Evolutionary conservation across 2,797 vertebrate species (phyloP).

Genomic region (Manis crassicaudata): DNA sequence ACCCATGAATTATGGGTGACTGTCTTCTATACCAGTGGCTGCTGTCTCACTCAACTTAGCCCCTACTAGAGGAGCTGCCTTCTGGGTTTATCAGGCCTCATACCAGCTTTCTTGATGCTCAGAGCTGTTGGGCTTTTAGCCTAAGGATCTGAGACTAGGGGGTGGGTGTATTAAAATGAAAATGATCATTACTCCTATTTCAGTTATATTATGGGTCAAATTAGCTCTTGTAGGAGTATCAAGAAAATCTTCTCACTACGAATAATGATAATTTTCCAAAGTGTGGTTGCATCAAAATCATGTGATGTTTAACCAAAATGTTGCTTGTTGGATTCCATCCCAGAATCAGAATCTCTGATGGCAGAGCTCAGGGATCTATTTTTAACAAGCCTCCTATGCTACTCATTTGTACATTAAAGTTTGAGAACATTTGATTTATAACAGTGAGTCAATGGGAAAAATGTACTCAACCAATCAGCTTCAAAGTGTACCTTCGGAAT

Average conservation of each 20-base stretch:
- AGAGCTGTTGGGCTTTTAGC: not conserved
- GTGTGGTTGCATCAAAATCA: not conserved
- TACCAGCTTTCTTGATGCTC: not conserved
- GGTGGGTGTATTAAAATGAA: not conserved
- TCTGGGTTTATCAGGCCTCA: not conserved
- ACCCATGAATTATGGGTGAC: not conserved
- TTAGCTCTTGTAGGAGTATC: not conserved
- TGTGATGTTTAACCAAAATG: conserved; percentile 45
- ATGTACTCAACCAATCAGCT: not conserved
- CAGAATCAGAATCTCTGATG: conserved; percentile 35
- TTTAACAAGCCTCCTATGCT: conserved; percentile 31
- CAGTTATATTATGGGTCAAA: not conserved
- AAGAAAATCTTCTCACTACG: not conserved
- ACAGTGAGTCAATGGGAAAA: conserved; percentile 23
- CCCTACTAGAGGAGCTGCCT: not conserved
- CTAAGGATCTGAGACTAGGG: not conserved
- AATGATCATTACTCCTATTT: not conserved
- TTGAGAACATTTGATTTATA: conserved; percentile 40
- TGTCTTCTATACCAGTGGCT: not conserved
- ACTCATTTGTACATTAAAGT: not conserved
- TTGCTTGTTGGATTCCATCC: not conserved
- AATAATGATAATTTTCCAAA: conserved; percentile 7
- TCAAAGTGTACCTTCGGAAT: not conserved
- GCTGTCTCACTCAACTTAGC: not conserved
- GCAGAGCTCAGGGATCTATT: conserved; percentile 1